Base-by-base conservation (phyloP, 2,113 vertebrate genomes). In the Choloepus hoffmanni region DNA sequence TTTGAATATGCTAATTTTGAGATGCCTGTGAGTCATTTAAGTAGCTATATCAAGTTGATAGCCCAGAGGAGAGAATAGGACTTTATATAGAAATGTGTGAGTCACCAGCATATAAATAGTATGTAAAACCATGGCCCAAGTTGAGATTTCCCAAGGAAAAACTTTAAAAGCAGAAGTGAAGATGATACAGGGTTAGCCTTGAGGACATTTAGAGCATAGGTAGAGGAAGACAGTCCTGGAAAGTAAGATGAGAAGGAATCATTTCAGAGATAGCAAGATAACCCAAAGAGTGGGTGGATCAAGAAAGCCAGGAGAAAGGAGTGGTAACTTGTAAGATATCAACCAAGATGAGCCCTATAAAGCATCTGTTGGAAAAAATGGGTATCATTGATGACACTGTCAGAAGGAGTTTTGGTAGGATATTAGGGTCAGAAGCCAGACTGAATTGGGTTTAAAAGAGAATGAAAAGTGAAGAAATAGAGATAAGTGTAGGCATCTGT, bases 1-100 rank as follows among this genome's bases (percentile, higher is more conserved):
- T 92, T 95, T 30, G 24, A 24, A 19, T 85, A 76, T 81, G 48
- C 90, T 97, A 67, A 88, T 60, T 50, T 79, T 74, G 68, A 90
- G 9, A 23, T 72, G 5, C 36, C 72, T 70, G 5, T 63, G 24
- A 92, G 53, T 78, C 26, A 74, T 50, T 83, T 3, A 84, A 13
- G n/a, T 84, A 50, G 43, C 72, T 90, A 72, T 53, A 94, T 70
- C 58, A 85, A 93, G 40, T 43, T 74, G 11, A 89, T 50, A 84
- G 13, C 21, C n/a, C 28, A 50, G 53, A 82, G 43, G 12, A 92
- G 40, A 78, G n/a, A 85, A 70, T 43, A 26, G 36, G 33, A 10
- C 43, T 92, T 92, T 21, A 48, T 85, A n/a, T 18, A 82, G 63
- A 72, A 81, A 90, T 63, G 15, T 14, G 7, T 63, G 62, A 8